These are phyloP conservation scores for Aldabrachelys gigantea DNA, from an alignment of 2,113 vertebrate genomes.

Conservation along the genomic window DNA sequence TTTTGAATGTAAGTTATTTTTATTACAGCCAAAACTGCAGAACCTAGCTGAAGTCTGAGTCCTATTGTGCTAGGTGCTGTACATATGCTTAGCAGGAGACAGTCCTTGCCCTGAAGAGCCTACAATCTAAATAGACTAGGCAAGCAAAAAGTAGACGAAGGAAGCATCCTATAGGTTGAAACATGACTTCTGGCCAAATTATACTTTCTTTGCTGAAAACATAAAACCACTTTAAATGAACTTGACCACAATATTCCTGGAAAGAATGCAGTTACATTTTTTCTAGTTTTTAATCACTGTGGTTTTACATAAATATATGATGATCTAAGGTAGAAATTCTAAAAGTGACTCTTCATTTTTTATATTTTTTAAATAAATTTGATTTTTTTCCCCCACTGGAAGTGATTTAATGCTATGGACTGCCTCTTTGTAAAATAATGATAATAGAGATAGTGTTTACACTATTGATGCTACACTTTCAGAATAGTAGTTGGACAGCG, in stretches of 20 bases:
- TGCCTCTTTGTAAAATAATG: slow-evolving; percentile 10
- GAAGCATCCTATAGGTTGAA: background rate
- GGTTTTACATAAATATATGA: slow-evolving; percentile 29
- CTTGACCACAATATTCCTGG: slow-evolving; percentile 48
- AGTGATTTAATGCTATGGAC: background rate
- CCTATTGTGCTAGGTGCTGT: background rate
- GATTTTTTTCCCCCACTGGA: background rate
- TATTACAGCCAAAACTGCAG: background rate
- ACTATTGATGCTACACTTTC: slow-evolving; percentile 8
- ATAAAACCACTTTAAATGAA: slow-evolving; percentile 23
- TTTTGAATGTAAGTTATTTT: background rate
- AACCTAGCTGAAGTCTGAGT: background rate
- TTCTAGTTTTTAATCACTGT: slow-evolving; percentile 26
- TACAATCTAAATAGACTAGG: background rate
- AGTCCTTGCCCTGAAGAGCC: background rate
- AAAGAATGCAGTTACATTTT: slow-evolving; percentile 33
- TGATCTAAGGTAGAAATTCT: background rate
- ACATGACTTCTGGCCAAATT: background rate
- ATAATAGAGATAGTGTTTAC: background rate
- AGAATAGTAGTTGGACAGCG: background rate
- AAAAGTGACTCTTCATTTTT: background rate
- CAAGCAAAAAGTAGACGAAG: background rate
- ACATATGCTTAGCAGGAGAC: background rate
- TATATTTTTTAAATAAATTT: slow-evolving; percentile 1
- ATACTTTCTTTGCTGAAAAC: background rate